These are phyloP conservation scores for Diachrysia chrysitis DNA, from an alignment of 2,888 invertebrate species.

Conservation along the genomic window DNA sequence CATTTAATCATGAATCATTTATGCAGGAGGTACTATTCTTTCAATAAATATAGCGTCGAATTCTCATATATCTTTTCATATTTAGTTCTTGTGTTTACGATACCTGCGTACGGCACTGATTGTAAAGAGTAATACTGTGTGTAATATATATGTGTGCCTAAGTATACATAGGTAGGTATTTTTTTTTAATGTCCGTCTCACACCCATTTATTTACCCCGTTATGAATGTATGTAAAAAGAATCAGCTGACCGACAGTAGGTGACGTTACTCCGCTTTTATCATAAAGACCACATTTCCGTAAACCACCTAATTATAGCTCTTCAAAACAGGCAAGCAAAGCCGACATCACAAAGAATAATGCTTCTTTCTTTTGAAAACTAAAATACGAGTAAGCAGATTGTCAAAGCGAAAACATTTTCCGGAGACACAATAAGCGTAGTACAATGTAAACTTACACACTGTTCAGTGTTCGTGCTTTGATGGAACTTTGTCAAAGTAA, in stretches of 20 bases:
- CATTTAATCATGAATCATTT: too few species aligned
- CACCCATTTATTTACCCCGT: too few species aligned
- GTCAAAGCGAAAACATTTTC: constrained; percentile 59
- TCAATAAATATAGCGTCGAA: too few species aligned
- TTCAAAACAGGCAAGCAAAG: constrained; percentile 8
- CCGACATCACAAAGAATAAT: constrained; percentile 37
- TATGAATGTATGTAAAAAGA: too few species aligned
- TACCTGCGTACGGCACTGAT: too few species aligned
- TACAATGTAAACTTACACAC: constrained; percentile 19
- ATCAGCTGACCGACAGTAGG: background rate
- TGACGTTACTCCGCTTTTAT: background rate
- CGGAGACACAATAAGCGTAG: constrained; percentile 37
- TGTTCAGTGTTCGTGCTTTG: constrained; percentile 15
- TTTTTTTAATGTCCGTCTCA: too few species aligned
- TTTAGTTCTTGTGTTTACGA: too few species aligned
- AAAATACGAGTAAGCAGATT: constrained; percentile 54
- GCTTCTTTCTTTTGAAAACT: constrained; percentile 46
- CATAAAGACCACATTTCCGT: background rate
- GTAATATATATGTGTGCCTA: too few species aligned
- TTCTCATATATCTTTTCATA: too few species aligned
- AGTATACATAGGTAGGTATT: too few species aligned
- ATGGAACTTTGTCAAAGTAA: constrained; percentile 19
- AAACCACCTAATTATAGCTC: background rate
- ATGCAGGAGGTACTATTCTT: too few species aligned
- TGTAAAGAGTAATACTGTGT: too few species aligned